Evolutionary conservation across 2,888 invertebrate genomes (phyloP).

Genomic region (Eledona agricola): DNA sequence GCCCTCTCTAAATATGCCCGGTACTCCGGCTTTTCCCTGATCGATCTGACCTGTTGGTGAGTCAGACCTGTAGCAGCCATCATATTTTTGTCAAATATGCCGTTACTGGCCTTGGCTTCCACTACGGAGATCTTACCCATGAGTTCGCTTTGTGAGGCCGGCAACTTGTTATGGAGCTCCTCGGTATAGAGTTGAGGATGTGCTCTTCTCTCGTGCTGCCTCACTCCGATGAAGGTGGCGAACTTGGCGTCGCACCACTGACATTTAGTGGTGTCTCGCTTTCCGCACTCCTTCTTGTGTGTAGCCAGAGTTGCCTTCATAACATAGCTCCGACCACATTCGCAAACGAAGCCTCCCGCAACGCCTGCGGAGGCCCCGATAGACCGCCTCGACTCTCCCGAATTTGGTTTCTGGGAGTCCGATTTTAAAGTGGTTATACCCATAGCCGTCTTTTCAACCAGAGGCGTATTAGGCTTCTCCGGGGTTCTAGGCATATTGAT

Average conservation of each 20-base stretch:
- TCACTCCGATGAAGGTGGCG: conserved; percentile 3
- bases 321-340: conserved; percentile 8
- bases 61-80: conserved; percentile 25
- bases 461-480: conserved; percentile 14
- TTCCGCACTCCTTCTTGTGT: conserved; percentile 13
- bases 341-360: conserved; percentile 5
- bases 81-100: conserved; percentile 15
- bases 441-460: conserved; percentile 1
- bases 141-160: conserved; percentile 10
- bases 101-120: conserved; percentile 9
- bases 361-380: background rate
- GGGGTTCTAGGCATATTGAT: conserved; percentile 2
- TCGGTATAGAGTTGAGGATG: conserved; percentile 5
- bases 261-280: conserved; percentile 3
- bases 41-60: conserved; percentile 24
- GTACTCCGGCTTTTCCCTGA: conserved; percentile 22
- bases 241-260: conserved; percentile 7
- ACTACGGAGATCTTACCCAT: conserved; percentile 16
- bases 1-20: conserved; percentile 10
- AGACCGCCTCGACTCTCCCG: conserved; percentile 3
- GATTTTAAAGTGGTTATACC: conserved; percentile 13
- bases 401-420: conserved; percentile 3
- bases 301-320: conserved; percentile 6
- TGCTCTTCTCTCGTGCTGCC: conserved; percentile 18
- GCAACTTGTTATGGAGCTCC: conserved; percentile 7